Evolutionary conservation across 2,113 vertebrate genomes (phyloP).

Genomic region (Poecile atricapillus): DNA sequence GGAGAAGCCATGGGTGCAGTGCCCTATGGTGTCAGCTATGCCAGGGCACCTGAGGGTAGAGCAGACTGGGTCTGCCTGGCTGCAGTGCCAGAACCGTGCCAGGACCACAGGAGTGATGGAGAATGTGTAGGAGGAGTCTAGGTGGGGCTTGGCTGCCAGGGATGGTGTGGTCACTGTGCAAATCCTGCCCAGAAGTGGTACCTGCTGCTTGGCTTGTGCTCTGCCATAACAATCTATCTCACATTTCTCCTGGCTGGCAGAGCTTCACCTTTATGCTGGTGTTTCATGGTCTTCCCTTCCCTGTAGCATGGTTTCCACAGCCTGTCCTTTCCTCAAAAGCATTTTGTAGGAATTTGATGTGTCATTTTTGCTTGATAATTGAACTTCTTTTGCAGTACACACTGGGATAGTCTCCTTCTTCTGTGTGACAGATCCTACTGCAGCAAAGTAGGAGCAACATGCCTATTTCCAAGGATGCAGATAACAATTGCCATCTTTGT

Average conservation of each 20-base stretch:
- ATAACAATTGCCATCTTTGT: not conserved
- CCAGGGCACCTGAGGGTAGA: not conserved
- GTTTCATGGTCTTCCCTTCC: not conserved
- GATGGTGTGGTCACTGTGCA: not conserved
- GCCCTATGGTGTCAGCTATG: not conserved
- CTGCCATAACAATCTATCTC: not conserved
- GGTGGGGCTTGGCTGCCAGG: not conserved
- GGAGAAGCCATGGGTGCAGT: not conserved
- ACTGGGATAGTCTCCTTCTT: not conserved
- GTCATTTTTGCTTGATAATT: not conserved
- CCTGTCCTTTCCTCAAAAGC: not conserved
- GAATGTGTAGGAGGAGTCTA: not conserved
- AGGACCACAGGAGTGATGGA: not conserved
- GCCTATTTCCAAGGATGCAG: not conserved
- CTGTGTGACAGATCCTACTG: not conserved
- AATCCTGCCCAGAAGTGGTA: not conserved
- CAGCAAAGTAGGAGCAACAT: not conserved
- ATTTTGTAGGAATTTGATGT: not conserved
- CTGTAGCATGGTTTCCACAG: not conserved
- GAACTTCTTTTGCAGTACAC: not conserved
- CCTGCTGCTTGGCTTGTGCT: not conserved
- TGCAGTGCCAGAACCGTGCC: not conserved
- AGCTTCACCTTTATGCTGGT: not conserved
- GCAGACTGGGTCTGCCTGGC: not conserved
- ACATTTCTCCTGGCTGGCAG: not conserved